Evolutionary conservation across 1,140 invertebrate species (phyloP), one percentile per base, ranked within the genome.

Genomic region (Hyphantria cunea): DNA sequence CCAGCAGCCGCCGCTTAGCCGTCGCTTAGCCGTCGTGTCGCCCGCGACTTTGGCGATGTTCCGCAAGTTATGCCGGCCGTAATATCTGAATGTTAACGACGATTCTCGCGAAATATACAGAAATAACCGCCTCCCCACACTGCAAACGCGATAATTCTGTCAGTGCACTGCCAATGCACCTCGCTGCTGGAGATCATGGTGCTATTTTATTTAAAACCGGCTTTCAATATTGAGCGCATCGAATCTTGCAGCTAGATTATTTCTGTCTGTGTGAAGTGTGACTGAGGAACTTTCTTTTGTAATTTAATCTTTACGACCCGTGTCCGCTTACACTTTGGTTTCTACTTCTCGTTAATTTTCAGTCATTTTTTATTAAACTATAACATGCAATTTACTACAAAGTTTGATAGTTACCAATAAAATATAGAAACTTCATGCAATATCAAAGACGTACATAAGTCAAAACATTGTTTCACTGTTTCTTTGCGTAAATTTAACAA

Each of bases 31-130:
- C 74, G 71, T 45, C 68, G 17, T 71, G 58, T 45, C 54, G 67
- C 58, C 66, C 68, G 55, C 55, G 41, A 60, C 45, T 48, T 68
- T 66, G 67, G 50, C 54, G 67, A 71, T 67, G 68, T 73, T 62
- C 56, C 68, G 50, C 69, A 69, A 72, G 61, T 71, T 70, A 71
- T 74, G 66, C 42, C 59, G 51, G 63, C 61, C 68, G 63, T 70
- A 78, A 78, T 69, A 70, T 70, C 63, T 60, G 59, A 49, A 75
- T 69, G 71, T 67, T 73, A 74, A 78, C 67, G 73, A 77, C 74
- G 72, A 53, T 83, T 86, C 82, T 82, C 76, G 86, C 84, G 70
- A 87, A 89, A 85, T 70, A 74, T 80, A 76, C 84, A 83, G 73
- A 84, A 87, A 89, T 89, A 89, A 77, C 74, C 75, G 48, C 44